A percentile compares a stretch with the other conserved stretches of the same genome.
phyloP scores from a whole-genome alignment of 2,888 invertebrate genomes.

The Drosophila pseudotakahashii region DNA sequence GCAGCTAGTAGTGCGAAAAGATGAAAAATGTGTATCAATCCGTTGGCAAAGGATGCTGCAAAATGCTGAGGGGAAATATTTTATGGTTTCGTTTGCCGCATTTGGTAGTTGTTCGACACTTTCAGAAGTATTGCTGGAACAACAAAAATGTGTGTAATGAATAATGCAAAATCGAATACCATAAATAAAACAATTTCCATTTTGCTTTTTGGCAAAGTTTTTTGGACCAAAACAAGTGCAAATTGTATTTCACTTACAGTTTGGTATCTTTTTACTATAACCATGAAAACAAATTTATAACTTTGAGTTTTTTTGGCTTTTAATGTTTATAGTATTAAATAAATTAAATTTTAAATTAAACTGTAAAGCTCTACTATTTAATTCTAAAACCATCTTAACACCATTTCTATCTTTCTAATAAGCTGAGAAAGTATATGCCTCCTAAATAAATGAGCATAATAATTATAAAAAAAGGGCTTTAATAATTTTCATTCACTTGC shows the following conservation, averaged over 20 bases:
- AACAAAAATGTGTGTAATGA: constrained; percentile 60
- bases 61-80: constrained; percentile 27
- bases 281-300: background rate
- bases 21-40: constrained; percentile 48
- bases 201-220: constrained; percentile 35
- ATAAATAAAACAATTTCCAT: constrained; percentile 60
- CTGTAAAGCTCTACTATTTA: no score
- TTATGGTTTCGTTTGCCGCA: constrained; percentile 25
- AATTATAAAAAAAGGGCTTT: background rate
- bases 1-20: constrained; percentile 35
- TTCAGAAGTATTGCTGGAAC: constrained; percentile 7
- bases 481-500: background rate
- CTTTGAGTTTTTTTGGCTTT: background rate
- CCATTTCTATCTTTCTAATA: no score
- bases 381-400: no score
- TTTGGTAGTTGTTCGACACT: constrained; percentile 18
- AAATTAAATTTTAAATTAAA: no score
- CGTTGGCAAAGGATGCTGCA: constrained; percentile 36
- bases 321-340: no score
- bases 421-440: background rate
- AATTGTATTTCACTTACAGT: constrained; percentile 1
- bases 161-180: constrained; percentile 57
- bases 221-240: constrained; percentile 19
- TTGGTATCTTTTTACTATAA: background rate
- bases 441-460: background rate